These are phyloP conservation scores for Rhodinocichla rosea DNA, from an alignment of 2,113 vertebrate genomes.

Conservation along the genomic window DNA sequence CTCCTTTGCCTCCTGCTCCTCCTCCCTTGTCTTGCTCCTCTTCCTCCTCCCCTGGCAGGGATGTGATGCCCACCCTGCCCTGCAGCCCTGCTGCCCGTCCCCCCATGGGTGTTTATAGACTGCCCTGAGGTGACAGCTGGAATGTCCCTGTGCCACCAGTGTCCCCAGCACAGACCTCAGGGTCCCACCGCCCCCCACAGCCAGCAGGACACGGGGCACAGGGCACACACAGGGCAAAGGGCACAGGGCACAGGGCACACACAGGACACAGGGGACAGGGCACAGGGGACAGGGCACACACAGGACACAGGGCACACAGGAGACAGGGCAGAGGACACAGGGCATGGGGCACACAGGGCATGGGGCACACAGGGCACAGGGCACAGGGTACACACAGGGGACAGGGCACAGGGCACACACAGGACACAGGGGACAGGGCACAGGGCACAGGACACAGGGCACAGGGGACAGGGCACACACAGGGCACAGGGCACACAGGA, in stretches of 20 bases:
- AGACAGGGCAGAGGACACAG: too few species aligned
- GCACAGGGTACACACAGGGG: too few species aligned
- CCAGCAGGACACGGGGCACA: neutral
- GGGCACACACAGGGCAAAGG: too few species aligned
- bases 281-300: too few species aligned
- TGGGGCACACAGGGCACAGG: too few species aligned
- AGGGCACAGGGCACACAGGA: too few species aligned
- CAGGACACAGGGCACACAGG: neutral
- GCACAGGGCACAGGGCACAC: neutral
- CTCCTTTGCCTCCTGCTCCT: neutral
- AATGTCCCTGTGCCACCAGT: neutral
- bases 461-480: too few species aligned
- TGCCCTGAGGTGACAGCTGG: rapidly evolving
- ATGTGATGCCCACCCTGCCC: neutral
- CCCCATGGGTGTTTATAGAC: too few species aligned
- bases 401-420: too few species aligned
- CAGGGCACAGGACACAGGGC: too few species aligned
- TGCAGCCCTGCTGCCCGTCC: rapidly evolving
- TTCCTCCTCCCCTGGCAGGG: neutral
- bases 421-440: too few species aligned
- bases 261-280: neutral
- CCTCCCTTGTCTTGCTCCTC: neutral
- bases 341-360: too few species aligned
- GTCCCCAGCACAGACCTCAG: neutral
- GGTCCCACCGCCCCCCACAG: neutral